Percentiles rank a stretch among this genome's conserved stretches.
These are phyloP conservation scores for Mercenaria mercenaria DNA, from an alignment of 1,140 invertebrate species.

Conservation along the genomic window DNA sequence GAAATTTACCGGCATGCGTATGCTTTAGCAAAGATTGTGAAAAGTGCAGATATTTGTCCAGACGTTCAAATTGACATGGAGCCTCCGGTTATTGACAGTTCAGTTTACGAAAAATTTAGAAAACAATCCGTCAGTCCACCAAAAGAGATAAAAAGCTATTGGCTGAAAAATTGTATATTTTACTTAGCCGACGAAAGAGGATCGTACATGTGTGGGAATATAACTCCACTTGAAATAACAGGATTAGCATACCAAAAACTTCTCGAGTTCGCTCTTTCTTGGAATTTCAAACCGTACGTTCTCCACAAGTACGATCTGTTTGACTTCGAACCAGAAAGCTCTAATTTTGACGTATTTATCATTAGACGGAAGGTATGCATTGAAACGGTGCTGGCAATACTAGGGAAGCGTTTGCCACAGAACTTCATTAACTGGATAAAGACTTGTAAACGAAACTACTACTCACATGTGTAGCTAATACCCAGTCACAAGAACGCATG, in stretches of 20 bases:
- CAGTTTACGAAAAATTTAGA: neutral
- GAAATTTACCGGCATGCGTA: neutral
- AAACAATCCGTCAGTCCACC: neutral
- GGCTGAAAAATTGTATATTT: neutral
- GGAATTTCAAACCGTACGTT: neutral
- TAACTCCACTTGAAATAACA: neutral
- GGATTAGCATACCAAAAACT: neutral
- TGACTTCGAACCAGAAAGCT: neutral
- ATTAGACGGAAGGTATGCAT: neutral
- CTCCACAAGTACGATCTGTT: neutral
- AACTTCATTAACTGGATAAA: neutral
- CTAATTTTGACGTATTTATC: neutral
- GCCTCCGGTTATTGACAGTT: neutral
- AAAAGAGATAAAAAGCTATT: neutral
- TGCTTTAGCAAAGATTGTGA: neutral
- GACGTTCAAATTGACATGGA: neutral
- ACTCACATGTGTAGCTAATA: too few species aligned
- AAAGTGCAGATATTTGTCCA: neutral
- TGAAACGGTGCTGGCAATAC: neutral
- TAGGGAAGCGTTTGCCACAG: neutral
- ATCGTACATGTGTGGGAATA: neutral
- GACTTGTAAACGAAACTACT: neutral
- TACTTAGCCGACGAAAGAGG: neutral
- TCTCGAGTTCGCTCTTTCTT: neutral
- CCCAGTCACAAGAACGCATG: too few species aligned